Base-by-base conservation (phyloP, 2,113 vertebrate species). In the Rhinolophus ferrumequinum region DNA sequence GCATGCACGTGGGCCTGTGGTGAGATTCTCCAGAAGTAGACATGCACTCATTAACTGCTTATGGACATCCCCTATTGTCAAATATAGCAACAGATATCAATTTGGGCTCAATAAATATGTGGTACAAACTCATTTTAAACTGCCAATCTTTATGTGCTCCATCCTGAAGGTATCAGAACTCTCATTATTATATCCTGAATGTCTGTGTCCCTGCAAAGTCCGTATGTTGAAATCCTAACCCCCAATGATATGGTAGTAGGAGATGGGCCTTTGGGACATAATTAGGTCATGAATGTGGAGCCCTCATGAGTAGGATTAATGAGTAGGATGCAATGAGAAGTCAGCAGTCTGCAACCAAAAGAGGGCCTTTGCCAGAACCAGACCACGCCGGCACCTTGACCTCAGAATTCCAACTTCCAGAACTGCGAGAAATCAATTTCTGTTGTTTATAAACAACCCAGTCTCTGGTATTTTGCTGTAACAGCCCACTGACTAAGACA, bases 71-170 rank as follows among this genome's bases (percentile, higher is more conserved):
- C 33, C 69, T 87, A 3, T 22, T 47, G 54, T 67, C 47, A 83
- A 82, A 75, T 54, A 70, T 2, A 73, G 24, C 47, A 66, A 47
- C 18, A 95, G 16, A 66, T 30, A 7, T 24, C 56, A 38, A 52
- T 3, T 8, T 81, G 21, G 8, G 19, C 28, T 87, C 62, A 47
- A 69, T 72, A 76, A 67, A n/a, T n/a, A 85, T 1, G 80, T 87
- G 26, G 14, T 44, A 64, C 30, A 75, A 83, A 85, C 24, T 60
- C 24, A 80, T 66, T 80, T 88, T 84, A 79, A 89, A 69, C 5
- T 44, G 22, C 6, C 41, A 41, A 9, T 30, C 73, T 90, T 94
- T 50, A 3, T 66, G 9, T 58, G 9, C 8, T 41, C n/a, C n/a
- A 93, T 56, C 26, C 6, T 54, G 19, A 83, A 96, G 12, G 28